phyloP scores from a whole-genome alignment of 2,888 invertebrate species.

The Amblyjoppa fuscipennis region DNA sequence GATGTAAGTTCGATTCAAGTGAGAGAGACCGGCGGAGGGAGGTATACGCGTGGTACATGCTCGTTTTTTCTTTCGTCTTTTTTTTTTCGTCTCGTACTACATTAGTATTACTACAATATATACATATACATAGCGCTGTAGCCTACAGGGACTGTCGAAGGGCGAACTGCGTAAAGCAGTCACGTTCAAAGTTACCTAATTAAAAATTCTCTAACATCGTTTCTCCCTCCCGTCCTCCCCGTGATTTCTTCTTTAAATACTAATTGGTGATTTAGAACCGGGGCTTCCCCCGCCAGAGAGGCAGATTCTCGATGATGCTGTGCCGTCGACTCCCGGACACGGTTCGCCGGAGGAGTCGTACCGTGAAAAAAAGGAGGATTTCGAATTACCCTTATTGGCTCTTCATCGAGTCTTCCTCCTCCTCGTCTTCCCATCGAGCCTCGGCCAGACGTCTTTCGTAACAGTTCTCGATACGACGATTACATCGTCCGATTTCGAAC shows the following conservation, averaged over 20 bases:
- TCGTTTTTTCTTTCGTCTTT: slow-evolving; percentile 5
- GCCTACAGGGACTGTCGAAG: slow-evolving; percentile 34
- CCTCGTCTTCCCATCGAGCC: neutral
- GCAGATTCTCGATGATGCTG: slow-evolving; percentile 48
- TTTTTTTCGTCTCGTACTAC: slow-evolving; percentile 16
- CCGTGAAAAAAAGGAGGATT: neutral
- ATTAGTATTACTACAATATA: slow-evolving; percentile 48
- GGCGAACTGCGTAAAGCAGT: slow-evolving; percentile 11
- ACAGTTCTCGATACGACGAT: neutral
- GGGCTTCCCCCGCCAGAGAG: slow-evolving; percentile 32
- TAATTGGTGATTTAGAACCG: slow-evolving; percentile 59
- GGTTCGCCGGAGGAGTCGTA: neutral
- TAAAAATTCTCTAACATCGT: slow-evolving; percentile 53
- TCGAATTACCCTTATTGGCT: slow-evolving; percentile 1
- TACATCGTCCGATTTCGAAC: neutral
- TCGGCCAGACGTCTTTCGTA: slow-evolving; percentile 11
- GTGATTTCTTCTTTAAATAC: slow-evolving; percentile 44
- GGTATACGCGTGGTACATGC: slow-evolving; percentile 34
- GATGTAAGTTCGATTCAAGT: slow-evolving; percentile 50
- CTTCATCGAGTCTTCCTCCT: slow-evolving; percentile 32
- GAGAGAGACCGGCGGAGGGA: slow-evolving; percentile 24
- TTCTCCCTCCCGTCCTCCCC: neutral
- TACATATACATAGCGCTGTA: slow-evolving; percentile 48
- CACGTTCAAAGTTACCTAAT: slow-evolving; percentile 61
- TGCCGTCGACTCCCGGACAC: slow-evolving; percentile 2